phyloP scores from a whole-genome alignment of 2,888 invertebrate genomes.

The Drosophila paranaensis region DNA sequence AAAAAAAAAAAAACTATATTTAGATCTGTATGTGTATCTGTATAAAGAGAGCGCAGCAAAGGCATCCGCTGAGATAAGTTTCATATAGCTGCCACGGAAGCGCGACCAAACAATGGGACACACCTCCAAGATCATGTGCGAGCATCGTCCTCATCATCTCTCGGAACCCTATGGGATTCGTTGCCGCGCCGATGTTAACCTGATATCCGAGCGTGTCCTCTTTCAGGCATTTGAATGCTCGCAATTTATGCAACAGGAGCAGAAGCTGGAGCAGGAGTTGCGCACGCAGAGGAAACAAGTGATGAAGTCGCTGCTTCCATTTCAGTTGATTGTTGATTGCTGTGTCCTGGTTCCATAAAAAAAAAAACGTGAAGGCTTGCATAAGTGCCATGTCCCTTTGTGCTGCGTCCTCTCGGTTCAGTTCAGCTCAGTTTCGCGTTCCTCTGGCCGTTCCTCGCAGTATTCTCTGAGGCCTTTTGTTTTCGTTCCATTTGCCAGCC shows the following conservation, averaged over 20 bases:
- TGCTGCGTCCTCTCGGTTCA: constrained; percentile 32
- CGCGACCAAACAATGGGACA: constrained; percentile 74
- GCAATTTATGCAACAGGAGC: constrained; percentile 72
- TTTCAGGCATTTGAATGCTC: constrained; percentile 60
- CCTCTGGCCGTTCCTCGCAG: constrained; percentile 27
- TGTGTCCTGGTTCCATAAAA: constrained; percentile 48
- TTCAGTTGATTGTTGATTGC: constrained; percentile 74
- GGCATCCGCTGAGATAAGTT: constrained; percentile 62
- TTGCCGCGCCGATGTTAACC: constrained; percentile 62
- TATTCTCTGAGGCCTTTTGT: constrained; percentile 54
- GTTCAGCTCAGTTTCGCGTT: constrained; percentile 36
- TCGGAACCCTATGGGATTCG: constrained; percentile 22
- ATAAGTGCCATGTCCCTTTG: constrained; percentile 64
- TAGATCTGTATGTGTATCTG: constrained; percentile 6
- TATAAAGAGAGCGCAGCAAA: constrained; percentile 28
- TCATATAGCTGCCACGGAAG: constrained; percentile 72
- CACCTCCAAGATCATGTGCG: constrained; percentile 74
- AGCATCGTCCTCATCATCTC: constrained; percentile 26
- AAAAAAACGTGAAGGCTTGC: constrained; percentile 46
- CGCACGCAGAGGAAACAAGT: constrained; percentile 80
- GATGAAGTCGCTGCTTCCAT: constrained; percentile 84
- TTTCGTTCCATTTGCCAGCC: constrained; percentile 61
- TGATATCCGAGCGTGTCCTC: constrained; percentile 76
- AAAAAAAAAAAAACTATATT: constrained; percentile 39
- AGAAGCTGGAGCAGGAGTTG: constrained; percentile 52